Percentiles rank a stretch among this genome's conserved stretches.
These are phyloP conservation scores for Galerucella calmariensis DNA, from an alignment of 2,888 invertebrate genomes.

Conservation along the genomic window DNA sequence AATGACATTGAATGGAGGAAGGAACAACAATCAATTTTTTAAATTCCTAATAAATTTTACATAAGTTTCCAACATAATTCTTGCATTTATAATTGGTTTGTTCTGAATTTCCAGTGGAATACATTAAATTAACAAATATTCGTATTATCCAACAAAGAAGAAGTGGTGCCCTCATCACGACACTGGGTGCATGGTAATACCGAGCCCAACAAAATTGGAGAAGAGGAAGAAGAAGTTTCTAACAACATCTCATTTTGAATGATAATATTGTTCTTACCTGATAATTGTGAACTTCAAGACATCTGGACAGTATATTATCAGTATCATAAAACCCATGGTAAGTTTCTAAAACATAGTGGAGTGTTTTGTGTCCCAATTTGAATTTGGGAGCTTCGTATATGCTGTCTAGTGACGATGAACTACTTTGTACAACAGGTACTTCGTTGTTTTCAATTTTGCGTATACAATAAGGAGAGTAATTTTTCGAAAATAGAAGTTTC, in stretches of 20 bases:
- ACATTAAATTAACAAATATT: too few relatives aligned
- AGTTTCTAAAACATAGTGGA: slow-evolving; percentile 62
- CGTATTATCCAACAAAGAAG: too few relatives aligned
- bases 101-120: too few relatives aligned
- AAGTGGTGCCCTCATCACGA: too few relatives aligned
- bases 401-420: slow-evolving; percentile 45
- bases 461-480: slow-evolving; percentile 51
- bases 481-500: slow-evolving; percentile 54
- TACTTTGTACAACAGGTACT: slow-evolving; percentile 23
- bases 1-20: too few relatives aligned
- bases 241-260: neutral
- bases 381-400: slow-evolving; percentile 51
- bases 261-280: slow-evolving; percentile 47
- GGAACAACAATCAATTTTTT: too few relatives aligned
- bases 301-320: slow-evolving; percentile 60
- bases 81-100: too few relatives aligned
- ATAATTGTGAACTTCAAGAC: slow-evolving; percentile 60
- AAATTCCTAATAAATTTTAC: too few relatives aligned
- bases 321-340: slow-evolving; percentile 63
- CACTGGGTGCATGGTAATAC: too few relatives aligned
- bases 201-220: too few relatives aligned
- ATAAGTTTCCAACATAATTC: too few relatives aligned
- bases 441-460: slow-evolving; percentile 51
- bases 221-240: too few relatives aligned
- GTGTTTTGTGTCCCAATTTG: slow-evolving; percentile 59